Conservation (phyloP, 2,888 invertebrate species). For the Mesochorus sp. region DNA sequence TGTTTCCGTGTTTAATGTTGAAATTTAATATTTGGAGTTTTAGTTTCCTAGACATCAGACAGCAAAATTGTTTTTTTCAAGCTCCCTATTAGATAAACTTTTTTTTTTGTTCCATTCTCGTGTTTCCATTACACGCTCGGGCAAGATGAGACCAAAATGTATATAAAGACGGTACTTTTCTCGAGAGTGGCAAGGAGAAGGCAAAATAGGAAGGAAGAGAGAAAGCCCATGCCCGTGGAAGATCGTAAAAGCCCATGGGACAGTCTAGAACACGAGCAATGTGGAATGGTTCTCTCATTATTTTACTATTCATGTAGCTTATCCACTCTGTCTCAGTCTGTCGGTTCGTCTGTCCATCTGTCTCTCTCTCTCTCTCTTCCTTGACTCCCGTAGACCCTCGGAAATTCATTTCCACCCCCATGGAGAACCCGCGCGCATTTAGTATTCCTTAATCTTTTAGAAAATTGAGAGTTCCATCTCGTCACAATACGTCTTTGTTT, state of each 20-base stretch:
- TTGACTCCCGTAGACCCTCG: conserved; percentile 32
- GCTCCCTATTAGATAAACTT: conserved; percentile 29
- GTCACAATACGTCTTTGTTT: conserved; percentile 15
- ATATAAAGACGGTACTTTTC: conserved; percentile 26
- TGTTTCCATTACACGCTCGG: conserved; percentile 49
- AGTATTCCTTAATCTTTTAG: conserved; percentile 52
- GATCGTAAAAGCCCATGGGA: conserved; percentile 54
- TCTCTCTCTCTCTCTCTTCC: neutral
- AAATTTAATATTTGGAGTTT: too few relatives aligned
- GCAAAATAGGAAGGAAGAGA: conserved; percentile 16
- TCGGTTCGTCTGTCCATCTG: neutral
- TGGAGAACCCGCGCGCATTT: conserved; percentile 43
- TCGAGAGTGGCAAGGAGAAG: conserved; percentile 44
- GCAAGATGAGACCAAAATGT: conserved; percentile 27
- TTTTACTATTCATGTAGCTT: conserved; percentile 59
- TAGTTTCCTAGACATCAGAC: neutral
- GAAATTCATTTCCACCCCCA: conserved; percentile 55
- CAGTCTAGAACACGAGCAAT: conserved; percentile 42
- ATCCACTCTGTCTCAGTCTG: conserved; percentile 15
- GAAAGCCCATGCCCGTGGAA: conserved; percentile 21
- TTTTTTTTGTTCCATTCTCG: conserved; percentile 15
- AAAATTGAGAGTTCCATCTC: conserved; percentile 44
- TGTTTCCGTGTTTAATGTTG: neutral
- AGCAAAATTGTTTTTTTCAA: conserved; percentile 5
- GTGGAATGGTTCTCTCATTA: conserved; percentile 51